Percentiles rank a stretch among this genome's conserved stretches.
Evolutionary conservation across 2,113 vertebrate genomes (phyloP).

Genomic region (Cephalopholis sonnerati): DNA sequence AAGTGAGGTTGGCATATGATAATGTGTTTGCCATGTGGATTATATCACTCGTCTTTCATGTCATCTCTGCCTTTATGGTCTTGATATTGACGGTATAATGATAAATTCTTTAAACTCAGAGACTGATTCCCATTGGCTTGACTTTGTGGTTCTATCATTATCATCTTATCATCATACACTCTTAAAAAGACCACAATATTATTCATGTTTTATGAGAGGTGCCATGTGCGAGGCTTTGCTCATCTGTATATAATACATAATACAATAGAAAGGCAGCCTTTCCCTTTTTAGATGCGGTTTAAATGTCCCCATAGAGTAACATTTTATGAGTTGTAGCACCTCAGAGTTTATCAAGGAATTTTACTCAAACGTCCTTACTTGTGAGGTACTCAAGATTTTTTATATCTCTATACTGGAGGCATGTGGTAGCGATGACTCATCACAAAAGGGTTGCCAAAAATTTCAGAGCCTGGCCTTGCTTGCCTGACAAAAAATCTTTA

Average conservation of each 20-base stretch:
- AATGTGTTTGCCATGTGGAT: slow-evolving; percentile 1
- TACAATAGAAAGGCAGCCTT: slow-evolving; percentile 27
- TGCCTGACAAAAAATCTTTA: slow-evolving; percentile 24
- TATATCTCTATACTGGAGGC: slow-evolving; percentile 23
- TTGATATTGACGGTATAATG: slow-evolving; percentile 4
- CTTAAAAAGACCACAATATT: slow-evolving; percentile 16
- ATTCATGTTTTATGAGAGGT: slow-evolving; percentile 37
- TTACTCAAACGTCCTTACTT: slow-evolving; percentile 47
- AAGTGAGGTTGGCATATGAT: neutral
- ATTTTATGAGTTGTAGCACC: slow-evolving; percentile 42
- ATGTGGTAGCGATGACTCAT: slow-evolving; percentile 46
- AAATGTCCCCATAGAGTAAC: slow-evolving; percentile 38
- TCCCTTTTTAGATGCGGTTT: slow-evolving; percentile 33
- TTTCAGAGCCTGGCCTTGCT: slow-evolving; percentile 25
- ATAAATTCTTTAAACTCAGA: slow-evolving; percentile 22
- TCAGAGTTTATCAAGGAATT: slow-evolving; percentile 55
- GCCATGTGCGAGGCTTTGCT: slow-evolving; percentile 19
- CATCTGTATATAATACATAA: slow-evolving; percentile 8
- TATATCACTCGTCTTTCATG: slow-evolving; percentile 7
- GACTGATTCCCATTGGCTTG: neutral
- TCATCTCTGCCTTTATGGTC: slow-evolving; percentile 2
- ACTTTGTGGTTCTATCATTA: slow-evolving; percentile 25
- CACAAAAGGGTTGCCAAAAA: slow-evolving; percentile 50
- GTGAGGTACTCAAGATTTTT: slow-evolving; percentile 46
- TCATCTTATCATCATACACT: slow-evolving; percentile 5